Conservation (phyloP, 37 sponge, comb jelly and placozoan species). For the Cliona cf. orientalis region DNA sequence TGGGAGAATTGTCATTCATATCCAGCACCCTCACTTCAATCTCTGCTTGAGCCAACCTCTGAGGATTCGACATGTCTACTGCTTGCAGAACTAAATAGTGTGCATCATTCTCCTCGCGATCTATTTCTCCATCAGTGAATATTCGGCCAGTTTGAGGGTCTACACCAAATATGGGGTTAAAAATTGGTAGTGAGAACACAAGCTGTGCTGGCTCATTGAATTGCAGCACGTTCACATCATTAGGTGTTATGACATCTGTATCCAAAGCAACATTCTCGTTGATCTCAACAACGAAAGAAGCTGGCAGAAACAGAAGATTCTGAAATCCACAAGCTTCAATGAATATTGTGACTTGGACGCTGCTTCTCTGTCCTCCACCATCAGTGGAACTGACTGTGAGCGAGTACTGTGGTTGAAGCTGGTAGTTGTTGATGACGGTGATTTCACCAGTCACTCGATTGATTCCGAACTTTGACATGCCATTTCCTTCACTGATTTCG, state of each 20-base stretch:
- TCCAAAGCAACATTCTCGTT: conserved; percentile 34
- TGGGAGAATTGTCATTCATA: conserved; percentile 72
- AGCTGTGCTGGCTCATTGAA: conserved; percentile 32
- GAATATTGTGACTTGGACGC: conserved; percentile 19
- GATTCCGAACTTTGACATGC: conserved; percentile 22
- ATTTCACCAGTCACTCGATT: conserved; percentile 60
- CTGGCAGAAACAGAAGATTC: conserved; percentile 27
- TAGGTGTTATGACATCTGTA: not conserved
- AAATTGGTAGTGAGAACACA: conserved; percentile 22
- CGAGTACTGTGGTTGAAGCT: conserved; percentile 23
- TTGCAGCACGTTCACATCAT: not conserved
- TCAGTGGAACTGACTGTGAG: conserved; percentile 60
- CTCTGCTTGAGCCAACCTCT: conserved; percentile 42
- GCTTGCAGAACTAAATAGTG: conserved; percentile 59
- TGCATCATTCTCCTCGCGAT: conserved; percentile 38
- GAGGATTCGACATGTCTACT: conserved; percentile 13
- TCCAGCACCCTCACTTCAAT: conserved; percentile 41
- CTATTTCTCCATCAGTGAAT: not conserved
- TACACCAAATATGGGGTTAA: conserved; percentile 27
- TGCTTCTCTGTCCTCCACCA: conserved; percentile 40
- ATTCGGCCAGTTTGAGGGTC: conserved; percentile 20
- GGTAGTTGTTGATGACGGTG: conserved; percentile 43
- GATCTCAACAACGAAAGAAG: not conserved
- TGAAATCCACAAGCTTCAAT: conserved; percentile 47
- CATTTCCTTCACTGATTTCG: conserved; percentile 33